Base-by-base conservation (phyloP, 2,113 vertebrate genomes). In the Circaetus gallicus region DNA sequence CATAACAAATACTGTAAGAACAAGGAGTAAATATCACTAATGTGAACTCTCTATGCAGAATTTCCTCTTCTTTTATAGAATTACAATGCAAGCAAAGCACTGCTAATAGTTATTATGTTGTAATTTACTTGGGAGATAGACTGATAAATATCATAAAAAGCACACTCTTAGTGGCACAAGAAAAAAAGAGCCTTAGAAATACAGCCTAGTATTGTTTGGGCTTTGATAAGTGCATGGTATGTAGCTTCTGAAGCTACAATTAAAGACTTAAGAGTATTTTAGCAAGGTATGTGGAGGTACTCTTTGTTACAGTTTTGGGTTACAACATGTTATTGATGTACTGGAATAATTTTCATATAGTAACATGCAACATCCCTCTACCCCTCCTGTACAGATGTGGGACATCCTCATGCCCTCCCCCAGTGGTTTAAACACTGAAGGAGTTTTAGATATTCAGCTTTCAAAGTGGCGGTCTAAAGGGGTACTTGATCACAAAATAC, bases 1-100 rank as follows among this genome's bases (percentile, higher is more conserved):
- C 0, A 11, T 7, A 53, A 43, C 67, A 83, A 28, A n/a, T 0
- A 8, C 11, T 5, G 16, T 0, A 26, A 20, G 2, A 73, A 80
- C 6, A 3, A 40, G 87, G 24, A 49, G 36, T 25, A 45, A 42
- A 76, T 81, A 36, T 31, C 43, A 10, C 42, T 4, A 7, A 15
- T 15, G 28, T 31, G 55, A 59, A 53, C 58, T 25, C n/a, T 24
- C 56, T 3, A 0, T 17, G 56, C 65, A 58, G 31, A 45, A 36
- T 55, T 62, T 34, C 71, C 42, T 58, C 20, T 8, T 66, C 38
- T 71, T 76, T 45, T 7, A 3, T 2, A 21, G 28, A 26, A 49
- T 32, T 5, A 32, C 10, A 16, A 32, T 0, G 7, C 32, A 18
- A 82, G 65, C 34, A 49, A 59, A 86, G 70, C 55, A 10, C n/a